Evolutionary conservation across 2,797 vertebrate genomes (phyloP).

Genomic region (Hozukius guyotensis): DNA sequence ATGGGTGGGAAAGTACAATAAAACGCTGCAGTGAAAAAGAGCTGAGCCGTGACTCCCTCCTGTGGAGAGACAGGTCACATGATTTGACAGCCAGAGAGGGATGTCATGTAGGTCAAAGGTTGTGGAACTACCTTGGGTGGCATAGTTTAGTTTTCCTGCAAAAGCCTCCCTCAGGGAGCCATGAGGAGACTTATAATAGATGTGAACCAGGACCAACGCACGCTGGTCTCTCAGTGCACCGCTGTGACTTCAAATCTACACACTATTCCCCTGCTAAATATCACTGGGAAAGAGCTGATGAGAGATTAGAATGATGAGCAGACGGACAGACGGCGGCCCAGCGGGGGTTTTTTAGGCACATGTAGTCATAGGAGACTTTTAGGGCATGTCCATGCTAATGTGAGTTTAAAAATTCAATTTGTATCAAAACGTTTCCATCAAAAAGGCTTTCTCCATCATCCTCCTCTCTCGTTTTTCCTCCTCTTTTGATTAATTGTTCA

Average conservation of each 20-base stretch:
- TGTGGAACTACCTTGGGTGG: slow-evolving; percentile 77
- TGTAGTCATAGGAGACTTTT: slow-evolving; percentile 3
- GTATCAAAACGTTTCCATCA: neutral
- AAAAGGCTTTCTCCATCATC: neutral
- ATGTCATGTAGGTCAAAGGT: slow-evolving; percentile 72
- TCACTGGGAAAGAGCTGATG: slow-evolving; percentile 45
- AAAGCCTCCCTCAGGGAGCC: slow-evolving; percentile 63
- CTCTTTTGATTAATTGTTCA: neutral
- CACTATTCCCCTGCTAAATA: slow-evolving; percentile 39
- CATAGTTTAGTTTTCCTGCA: slow-evolving; percentile 66
- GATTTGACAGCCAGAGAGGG: slow-evolving; percentile 58
- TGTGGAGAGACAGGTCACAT: slow-evolving; percentile 39
- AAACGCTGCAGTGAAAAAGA: slow-evolving; percentile 57
- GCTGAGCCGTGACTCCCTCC: slow-evolving; percentile 54
- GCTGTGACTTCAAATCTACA: slow-evolving; percentile 24
- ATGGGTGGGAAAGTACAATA: slow-evolving; percentile 49
- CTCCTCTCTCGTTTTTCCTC: neutral
- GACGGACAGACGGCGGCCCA: neutral
- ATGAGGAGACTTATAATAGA: slow-evolving; percentile 63
- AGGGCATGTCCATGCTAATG: neutral
- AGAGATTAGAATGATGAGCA: slow-evolving; percentile 24
- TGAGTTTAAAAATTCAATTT: neutral
- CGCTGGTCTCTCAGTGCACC: slow-evolving; percentile 34
- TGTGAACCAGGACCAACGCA: slow-evolving; percentile 52
- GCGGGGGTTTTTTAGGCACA: neutral